Conservation (phyloP, 2,888 invertebrate genomes). For the Thumatha senex region DNA sequence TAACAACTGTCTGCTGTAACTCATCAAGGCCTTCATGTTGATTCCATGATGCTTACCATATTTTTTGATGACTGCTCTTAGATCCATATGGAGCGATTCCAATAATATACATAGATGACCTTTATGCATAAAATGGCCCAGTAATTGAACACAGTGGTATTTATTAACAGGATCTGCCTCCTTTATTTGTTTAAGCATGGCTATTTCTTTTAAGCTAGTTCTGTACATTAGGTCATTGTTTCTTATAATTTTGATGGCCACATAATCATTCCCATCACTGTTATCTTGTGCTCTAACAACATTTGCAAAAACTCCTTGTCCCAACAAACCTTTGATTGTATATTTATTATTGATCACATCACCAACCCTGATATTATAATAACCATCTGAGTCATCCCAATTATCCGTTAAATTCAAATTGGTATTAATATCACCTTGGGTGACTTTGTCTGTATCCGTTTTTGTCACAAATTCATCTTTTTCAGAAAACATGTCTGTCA, state of each 20-base stretch:
- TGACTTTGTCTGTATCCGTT: constrained; percentile 51
- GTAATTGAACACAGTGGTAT: constrained; percentile 94
- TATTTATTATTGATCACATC: constrained; percentile 93
- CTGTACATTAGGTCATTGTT: constrained; percentile 99
- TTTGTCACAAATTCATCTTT: constrained; percentile 92
- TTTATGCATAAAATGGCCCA: constrained; percentile 98
- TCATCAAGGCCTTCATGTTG: constrained; percentile 97
- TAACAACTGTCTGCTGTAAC: constrained; percentile 97
- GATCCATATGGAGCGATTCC: constrained; percentile 97
- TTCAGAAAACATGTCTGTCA: constrained; percentile 96
- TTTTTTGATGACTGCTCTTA: constrained; percentile 95
- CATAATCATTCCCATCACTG: constrained; percentile 91
- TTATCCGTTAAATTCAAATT: constrained; percentile 97
- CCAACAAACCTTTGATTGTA: constrained; percentile 96
- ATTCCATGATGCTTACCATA: constrained; percentile 98
- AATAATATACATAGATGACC: constrained; percentile 99
- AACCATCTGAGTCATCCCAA: constrained; percentile 99
- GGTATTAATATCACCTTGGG: constrained; percentile 67
- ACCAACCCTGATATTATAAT: constrained; percentile 96
- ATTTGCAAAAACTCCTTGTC: constrained; percentile 99
- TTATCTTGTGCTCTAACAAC: constrained; percentile 96
- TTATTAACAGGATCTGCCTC: constrained; percentile 98
- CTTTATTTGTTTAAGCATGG: constrained; percentile 95
- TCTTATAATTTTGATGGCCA: constrained; percentile 98
- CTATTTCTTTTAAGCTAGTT: constrained; percentile 97